phyloP scores from a whole-genome alignment of 2,888 invertebrate species.

The Pachycephus smyrnensis region DNA sequence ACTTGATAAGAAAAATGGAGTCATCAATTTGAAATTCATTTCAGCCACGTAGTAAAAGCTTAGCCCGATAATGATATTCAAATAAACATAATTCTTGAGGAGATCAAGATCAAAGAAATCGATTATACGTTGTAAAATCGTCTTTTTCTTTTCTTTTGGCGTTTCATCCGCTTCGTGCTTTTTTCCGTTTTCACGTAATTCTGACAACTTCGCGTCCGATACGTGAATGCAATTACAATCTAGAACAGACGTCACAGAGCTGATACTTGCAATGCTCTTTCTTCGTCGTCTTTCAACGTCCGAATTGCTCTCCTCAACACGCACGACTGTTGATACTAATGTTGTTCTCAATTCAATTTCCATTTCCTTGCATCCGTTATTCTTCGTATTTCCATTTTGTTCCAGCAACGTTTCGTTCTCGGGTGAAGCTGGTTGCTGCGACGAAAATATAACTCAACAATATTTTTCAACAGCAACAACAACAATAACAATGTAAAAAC shows the following conservation, averaged over 20 bases:
- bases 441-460: not conserved
- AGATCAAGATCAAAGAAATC: constrained; percentile 79
- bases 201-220: not conserved
- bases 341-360: not conserved
- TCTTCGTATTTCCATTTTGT: not conserved
- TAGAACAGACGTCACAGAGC: constrained; percentile 21
- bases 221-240: not conserved
- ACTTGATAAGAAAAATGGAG: constrained; percentile 76
- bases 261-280: constrained; percentile 51
- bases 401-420: not conserved
- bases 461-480: not conserved
- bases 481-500: not conserved
- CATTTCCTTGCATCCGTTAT: not conserved
- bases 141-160: constrained; percentile 37
- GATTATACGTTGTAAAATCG: constrained; percentile 72
- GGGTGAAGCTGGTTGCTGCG: not conserved
- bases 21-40: constrained; percentile 80
- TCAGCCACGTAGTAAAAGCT: constrained; percentile 82
- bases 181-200: constrained; percentile 54
- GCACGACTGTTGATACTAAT: not conserved
- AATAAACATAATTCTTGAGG: constrained; percentile 78
- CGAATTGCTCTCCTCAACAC: not conserved
- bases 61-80: constrained; percentile 79
- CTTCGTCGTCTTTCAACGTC: constrained; percentile 18
- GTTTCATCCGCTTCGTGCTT: constrained; percentile 68